Percentiles rank a stretch among this genome's conserved stretches.
Evolutionary conservation across 2,888 invertebrate species (phyloP).

Genomic region (Drosophila sordidula): DNA sequence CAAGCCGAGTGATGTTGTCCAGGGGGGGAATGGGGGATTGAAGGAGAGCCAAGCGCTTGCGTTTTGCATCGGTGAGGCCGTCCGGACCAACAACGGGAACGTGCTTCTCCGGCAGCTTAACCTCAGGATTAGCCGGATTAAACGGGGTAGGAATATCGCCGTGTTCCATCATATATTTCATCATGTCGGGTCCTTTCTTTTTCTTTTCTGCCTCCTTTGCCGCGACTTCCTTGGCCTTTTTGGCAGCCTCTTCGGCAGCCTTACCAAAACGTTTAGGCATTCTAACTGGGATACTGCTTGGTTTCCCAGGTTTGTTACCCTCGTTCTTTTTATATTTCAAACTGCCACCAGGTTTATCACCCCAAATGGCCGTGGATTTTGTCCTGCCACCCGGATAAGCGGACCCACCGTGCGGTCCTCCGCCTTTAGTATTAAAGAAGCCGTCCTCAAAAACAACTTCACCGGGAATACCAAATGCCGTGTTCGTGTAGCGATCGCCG

Average conservation of each 20-base stretch:
- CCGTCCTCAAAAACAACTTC: constrained; percentile 58
- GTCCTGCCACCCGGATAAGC: not conserved
- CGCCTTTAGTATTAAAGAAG: constrained; percentile 40
- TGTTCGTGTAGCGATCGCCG: constrained; percentile 55
- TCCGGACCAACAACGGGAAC: constrained; percentile 32
- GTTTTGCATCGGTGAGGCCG: constrained; percentile 39
- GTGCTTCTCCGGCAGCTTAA: too few relatives aligned
- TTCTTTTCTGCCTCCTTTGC: not conserved
- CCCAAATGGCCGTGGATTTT: constrained; percentile 7
- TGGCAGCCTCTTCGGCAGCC: not conserved
- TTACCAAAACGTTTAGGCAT: constrained; percentile 5
- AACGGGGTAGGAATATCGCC: too few relatives aligned
- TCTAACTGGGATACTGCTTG: not conserved
- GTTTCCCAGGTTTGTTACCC: too few relatives aligned
- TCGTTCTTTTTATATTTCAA: too few relatives aligned
- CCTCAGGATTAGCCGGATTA: too few relatives aligned
- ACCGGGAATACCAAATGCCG: constrained; percentile 29
- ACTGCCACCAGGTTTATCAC: not conserved
- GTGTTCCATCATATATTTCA: not conserved
- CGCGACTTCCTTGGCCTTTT: not conserved
- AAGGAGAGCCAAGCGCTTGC: constrained; percentile 33
- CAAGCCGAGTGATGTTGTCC: constrained; percentile 58
- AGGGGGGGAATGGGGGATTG: constrained; percentile 57
- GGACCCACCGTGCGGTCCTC: constrained; percentile 40
- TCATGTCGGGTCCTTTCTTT: constrained; percentile 1